Conservation (phyloP, 1,140 invertebrate species). For the Pteromalus puparum region DNA sequence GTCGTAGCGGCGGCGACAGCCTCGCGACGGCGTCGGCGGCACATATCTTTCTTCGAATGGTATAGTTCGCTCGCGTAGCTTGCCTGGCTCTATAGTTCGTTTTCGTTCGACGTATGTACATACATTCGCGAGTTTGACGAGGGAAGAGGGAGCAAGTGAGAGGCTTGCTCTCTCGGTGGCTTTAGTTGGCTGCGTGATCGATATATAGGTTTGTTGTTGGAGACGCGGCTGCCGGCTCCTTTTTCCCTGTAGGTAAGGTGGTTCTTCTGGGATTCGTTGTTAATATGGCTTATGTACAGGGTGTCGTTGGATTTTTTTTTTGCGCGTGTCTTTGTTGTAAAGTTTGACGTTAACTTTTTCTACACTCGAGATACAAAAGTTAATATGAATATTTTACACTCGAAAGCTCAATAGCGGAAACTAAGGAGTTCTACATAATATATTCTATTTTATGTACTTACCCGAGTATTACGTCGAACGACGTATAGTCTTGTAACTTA, state of each 20-base stretch:
- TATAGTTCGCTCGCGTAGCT: neutral
- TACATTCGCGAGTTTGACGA: neutral
- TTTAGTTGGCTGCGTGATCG: neutral
- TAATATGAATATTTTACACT: too few relatives aligned
- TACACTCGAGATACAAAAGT: neutral
- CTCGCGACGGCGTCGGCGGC: neutral
- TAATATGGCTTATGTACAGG: too few relatives aligned
- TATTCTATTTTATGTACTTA: too few relatives aligned
- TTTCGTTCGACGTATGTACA: neutral
- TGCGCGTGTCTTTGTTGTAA: neutral
- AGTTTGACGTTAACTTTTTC: neutral
- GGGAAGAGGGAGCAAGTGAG: neutral
- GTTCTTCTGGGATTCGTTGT: neutral
- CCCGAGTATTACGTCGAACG: neutral
- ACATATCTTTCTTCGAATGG: neutral
- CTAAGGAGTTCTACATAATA: too few relatives aligned
- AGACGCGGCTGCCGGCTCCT: neutral
- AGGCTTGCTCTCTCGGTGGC: too few relatives aligned
- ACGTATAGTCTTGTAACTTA: neutral
- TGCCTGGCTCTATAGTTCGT: neutral
- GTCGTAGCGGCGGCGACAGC: slow-evolving; percentile 1
- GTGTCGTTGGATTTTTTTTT: too few relatives aligned
- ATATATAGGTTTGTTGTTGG: slow-evolving; percentile 29
- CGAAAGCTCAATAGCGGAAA: too few relatives aligned
- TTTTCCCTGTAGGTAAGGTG: neutral